Evolutionary conservation across 1,140 invertebrate genomes (phyloP).

Genomic region (Oncopeltus fasciatus): DNA sequence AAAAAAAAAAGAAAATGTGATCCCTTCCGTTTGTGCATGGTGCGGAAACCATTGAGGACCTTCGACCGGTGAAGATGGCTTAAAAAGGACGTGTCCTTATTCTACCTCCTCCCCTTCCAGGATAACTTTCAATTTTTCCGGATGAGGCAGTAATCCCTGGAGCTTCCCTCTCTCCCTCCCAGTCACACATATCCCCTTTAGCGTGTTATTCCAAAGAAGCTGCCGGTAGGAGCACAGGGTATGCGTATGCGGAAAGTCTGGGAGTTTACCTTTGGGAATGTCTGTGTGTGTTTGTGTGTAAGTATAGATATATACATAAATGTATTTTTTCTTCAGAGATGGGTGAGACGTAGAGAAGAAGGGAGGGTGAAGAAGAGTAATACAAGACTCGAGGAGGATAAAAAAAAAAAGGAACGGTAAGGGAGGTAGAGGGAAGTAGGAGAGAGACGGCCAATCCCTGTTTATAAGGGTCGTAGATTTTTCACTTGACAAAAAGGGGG

Average conservation of each 20-base stretch:
- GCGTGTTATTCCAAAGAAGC: neutral
- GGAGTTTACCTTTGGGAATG: no score
- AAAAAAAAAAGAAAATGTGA: no score
- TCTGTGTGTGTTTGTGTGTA: no score
- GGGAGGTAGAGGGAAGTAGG: neutral
- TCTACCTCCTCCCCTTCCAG: neutral
- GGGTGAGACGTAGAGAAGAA: neutral
- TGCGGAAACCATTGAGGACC: no score
- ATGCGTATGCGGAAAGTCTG: no score
- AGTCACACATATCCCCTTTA: slow-evolving; percentile 6
- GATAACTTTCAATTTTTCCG: slow-evolving; percentile 1
- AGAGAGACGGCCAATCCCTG: neutral
- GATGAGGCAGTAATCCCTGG: neutral
- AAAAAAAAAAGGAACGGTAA: no score
- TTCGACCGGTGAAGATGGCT: no score
- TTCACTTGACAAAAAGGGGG: slow-evolving; percentile 13
- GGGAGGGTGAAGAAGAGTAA: no score
- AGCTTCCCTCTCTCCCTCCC: neutral
- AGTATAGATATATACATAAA: no score
- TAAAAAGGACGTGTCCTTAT: neutral
- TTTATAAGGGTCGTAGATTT: slow-evolving; percentile 11
- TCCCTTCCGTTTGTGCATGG: no score
- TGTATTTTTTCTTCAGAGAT: no score
- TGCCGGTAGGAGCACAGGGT: neutral
- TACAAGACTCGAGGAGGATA: no score